Base-by-base conservation (phyloP, 2,888 invertebrate species). In the Venusia cambrica region DNA sequence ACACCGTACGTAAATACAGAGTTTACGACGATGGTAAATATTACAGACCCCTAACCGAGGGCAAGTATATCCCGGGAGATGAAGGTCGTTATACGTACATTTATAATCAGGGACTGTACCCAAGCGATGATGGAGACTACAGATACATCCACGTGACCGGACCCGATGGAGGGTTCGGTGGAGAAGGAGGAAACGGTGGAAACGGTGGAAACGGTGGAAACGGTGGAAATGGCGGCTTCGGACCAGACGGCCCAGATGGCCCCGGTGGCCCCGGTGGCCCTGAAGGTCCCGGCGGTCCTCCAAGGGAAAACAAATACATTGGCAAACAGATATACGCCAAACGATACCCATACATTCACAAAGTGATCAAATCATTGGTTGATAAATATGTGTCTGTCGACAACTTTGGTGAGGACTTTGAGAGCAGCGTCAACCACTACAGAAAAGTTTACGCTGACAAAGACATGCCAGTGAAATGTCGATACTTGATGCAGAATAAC, bases 41-140 rank as follows among this genome's bases (percentile, higher is more conserved):
- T 47, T 77, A 77, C 25, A 68, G 79, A 47, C 75, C 83, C 0
- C 29, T 60, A 30, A 62, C 68, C 7, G 85, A 87, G 48, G 90
- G 90, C 1, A 88, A 87, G 58, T 91, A 90, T 46, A 45, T 77
- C 8, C 89, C 85, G 0, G 81, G 88, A 1, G 77, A 88, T 19
- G 88, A 89, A 42, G 90, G 90, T 4, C 78, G 68, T 51, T 90
- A 90, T 51, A 74, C 72, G 0, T 89, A 89, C 26, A 73, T 85
- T 16, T 79, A 78, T 18, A 54, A 64, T 20, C 72, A 73, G 40
- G 69, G 69, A 0, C 44, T 76, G n/a, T 76, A 76, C 25, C 76
- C 71, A 1, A 64, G 54, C 12, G 73, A 67, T 30, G 87, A 87
- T n/a, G 83, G 81, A n/a, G 74, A 83, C 24, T 88, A 88, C 5